Conservation (phyloP, 1,140 invertebrate genomes). For the Drosophila sechellia region DNA sequence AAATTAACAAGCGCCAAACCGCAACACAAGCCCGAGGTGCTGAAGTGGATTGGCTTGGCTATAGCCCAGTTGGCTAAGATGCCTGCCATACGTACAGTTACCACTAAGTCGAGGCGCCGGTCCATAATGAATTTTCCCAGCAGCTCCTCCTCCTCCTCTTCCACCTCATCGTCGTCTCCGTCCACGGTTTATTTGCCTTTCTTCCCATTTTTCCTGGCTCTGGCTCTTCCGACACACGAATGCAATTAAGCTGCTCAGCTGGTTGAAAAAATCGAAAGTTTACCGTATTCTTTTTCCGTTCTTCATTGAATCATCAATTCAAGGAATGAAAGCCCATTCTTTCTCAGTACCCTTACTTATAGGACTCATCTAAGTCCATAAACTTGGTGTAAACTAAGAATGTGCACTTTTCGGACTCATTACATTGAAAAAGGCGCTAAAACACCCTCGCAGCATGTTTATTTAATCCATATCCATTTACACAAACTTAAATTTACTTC, state of each 20-base stretch:
- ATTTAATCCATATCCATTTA: too few species aligned
- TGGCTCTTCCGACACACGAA: slow-evolving; percentile 10
- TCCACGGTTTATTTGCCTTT: slow-evolving; percentile 53
- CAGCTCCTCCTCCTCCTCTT: not conserved
- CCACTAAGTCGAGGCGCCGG: slow-evolving; percentile 28
- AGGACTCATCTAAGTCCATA: not conserved
- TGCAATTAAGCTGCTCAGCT: slow-evolving; percentile 63
- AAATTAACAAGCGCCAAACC: slow-evolving; percentile 80
- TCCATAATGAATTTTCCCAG: slow-evolving; percentile 63
- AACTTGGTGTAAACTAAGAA: too few species aligned
- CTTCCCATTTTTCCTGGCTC: slow-evolving; percentile 43
- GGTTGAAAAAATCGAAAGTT: slow-evolving; percentile 25
- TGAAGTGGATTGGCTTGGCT: slow-evolving; percentile 46
- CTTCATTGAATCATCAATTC: slow-evolving; percentile 26
- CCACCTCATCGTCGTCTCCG: too few species aligned
- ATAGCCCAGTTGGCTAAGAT: slow-evolving; percentile 6
- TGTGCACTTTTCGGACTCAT: too few species aligned
- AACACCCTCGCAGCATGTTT: too few species aligned
- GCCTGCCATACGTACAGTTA: slow-evolving; percentile 29
- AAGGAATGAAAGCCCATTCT: not conserved
- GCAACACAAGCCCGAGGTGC: slow-evolving; percentile 61
- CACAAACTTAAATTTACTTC: not conserved
- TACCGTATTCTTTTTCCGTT: slow-evolving; percentile 6
- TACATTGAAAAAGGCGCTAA: too few species aligned
- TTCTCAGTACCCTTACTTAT: not conserved